Base-by-base conservation (phyloP, 2,888 invertebrate species). In the Zaprionus bogoriensis region DNA sequence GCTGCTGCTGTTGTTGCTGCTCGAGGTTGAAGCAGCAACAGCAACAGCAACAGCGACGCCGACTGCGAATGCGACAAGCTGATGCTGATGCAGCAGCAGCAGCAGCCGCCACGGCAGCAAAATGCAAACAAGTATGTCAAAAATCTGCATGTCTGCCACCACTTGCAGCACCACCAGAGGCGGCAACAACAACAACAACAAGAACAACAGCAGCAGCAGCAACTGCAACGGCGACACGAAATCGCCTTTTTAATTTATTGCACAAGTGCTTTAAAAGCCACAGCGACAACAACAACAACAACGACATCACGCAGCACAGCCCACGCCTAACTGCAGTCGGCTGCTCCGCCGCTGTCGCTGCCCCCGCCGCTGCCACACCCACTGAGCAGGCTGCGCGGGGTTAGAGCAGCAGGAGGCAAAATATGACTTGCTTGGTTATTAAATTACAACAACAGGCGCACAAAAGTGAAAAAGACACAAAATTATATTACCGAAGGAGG, bases 121-220 rank as follows among this genome's bases (percentile, higher is more conserved):
- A 81, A 83, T 87, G 82, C 87, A 83, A 83, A 83, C 85, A 83
- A 83, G 82, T 83, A 83, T 83, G 82, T 83, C 82, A 83, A 87
- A 83, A 83, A 87, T 83, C 87, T 82, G 82, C 87, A 87, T 83
- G 82, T 83, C 82, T 82, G 85, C 82, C 85, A 78, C 85, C 82
- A 82, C 85, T 82, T 84, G 82, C 78, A 71, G 78, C 75, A 19
- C 42, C 53, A 53, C 48, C 64, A 48, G n/a, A 65, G 52, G 5
- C 74, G 41, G 4, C 67, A 44, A 12, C 60, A 60, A 22, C 62
- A 53, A 36, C 52, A 54, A 7, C 57, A 59, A 41, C 46, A 51
- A 60, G 48, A 54, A 7, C 57, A 59, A 41, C 46, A 51, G 58
- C 74, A 62, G 30, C 57, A 47, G 32, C 59, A 53, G 47, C 68